phyloP scores from a whole-genome alignment of 2,113 vertebrate genomes.

The Oryzias melastigma region DNA sequence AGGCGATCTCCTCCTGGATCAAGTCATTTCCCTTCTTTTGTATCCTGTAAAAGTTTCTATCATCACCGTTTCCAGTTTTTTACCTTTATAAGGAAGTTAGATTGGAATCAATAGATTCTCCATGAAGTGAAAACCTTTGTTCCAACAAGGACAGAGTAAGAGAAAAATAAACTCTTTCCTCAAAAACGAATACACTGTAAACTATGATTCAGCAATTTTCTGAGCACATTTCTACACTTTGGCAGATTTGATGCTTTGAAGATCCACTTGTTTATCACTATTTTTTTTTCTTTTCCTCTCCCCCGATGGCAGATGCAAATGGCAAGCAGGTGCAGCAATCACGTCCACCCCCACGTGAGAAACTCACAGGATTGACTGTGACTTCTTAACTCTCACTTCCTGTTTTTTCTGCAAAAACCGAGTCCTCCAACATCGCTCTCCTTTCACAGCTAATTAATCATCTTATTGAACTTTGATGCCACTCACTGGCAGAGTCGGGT shows the following conservation, averaged over 20 bases:
- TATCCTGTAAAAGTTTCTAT: too few relatives aligned
- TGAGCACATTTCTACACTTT: background rate
- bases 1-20: too few relatives aligned
- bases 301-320: slow-evolving; percentile 17
- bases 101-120: too few relatives aligned
- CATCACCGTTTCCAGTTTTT: too few relatives aligned
- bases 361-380: slow-evolving; percentile 32
- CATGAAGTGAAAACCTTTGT: background rate
- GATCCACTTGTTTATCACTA: background rate
- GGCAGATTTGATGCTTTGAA: background rate
- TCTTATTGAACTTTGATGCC: slow-evolving; percentile 49
- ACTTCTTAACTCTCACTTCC: slow-evolving; percentile 14
- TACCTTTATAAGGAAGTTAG: too few relatives aligned
- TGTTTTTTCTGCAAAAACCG: slow-evolving; percentile 32
- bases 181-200: background rate
- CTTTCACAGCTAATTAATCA: slow-evolving; percentile 66
- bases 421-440: slow-evolving; percentile 49
- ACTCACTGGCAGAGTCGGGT: slow-evolving; percentile 29
- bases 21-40: too few relatives aligned
- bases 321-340: slow-evolving; percentile 39
- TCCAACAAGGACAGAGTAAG: background rate
- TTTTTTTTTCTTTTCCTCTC: background rate
- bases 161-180: background rate
- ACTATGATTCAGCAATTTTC: background rate
- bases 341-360: slow-evolving; percentile 37